These are phyloP conservation scores for Parauchenoglanis ngamensis DNA, from an alignment of 2,797 vertebrate species.

Conservation along the genomic window DNA sequence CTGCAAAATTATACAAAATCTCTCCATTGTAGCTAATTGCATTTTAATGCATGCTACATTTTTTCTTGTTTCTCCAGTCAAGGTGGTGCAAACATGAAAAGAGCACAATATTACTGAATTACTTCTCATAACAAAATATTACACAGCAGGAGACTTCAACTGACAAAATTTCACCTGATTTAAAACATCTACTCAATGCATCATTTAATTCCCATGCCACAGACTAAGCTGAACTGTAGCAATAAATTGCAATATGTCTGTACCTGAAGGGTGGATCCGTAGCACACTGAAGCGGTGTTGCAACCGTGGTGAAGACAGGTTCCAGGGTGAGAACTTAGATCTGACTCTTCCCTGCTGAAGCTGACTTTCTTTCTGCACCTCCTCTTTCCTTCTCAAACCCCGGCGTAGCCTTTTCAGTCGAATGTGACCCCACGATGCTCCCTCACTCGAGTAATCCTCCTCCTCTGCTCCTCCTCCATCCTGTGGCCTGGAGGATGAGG, in stretches of 20 bases:
- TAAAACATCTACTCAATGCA: not conserved
- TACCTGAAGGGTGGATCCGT: conserved; percentile 64
- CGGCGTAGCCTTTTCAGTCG: conserved; percentile 60
- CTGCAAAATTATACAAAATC: too few relatives aligned
- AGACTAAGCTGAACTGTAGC: not conserved
- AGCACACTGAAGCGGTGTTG: conserved; percentile 68
- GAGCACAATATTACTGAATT: not conserved
- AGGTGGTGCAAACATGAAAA: not conserved
- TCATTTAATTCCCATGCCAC: not conserved
- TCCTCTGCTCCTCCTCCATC: conserved; percentile 70
- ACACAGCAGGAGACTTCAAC: not conserved
- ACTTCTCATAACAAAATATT: not conserved
- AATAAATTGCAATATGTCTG: not conserved
- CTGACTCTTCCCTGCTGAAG: conserved; percentile 55
- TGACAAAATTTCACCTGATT: not conserved
- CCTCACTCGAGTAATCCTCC: conserved; percentile 72
- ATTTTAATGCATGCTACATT: too few relatives aligned
- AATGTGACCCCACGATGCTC: conserved; percentile 20
- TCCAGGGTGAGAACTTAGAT: conserved; percentile 83
- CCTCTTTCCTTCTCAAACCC: conserved; percentile 60
- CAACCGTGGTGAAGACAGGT: conserved; percentile 77
- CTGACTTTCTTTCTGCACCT: conserved; percentile 60
- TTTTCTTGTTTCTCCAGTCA: not conserved
- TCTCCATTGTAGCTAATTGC: too few relatives aligned
- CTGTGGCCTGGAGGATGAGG: conserved; percentile 71